Base-by-base conservation (phyloP, 2,797 vertebrate genomes). In the Rhodeus uyekii region DNA sequence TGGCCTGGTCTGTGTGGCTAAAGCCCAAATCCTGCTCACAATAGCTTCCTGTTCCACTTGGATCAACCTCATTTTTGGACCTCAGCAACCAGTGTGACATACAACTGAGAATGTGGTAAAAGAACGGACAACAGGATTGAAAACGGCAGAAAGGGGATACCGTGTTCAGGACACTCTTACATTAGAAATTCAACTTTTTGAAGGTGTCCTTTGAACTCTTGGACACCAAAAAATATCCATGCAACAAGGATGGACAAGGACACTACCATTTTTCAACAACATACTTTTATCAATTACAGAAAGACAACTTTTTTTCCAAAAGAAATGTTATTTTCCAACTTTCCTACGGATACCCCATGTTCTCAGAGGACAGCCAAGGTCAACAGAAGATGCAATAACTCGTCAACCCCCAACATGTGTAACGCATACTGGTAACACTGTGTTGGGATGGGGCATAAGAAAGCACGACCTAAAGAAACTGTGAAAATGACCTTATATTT, bases 1-100 rank as follows among this genome's bases (percentile, higher is more conserved):
- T 3, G 89, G 88, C 90, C 86, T 85, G 83, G 92, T 90, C 93
- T 93, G 92, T 92, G 90, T 73, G 92, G 91, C 93, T 92, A 95
- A 95, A 94, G 92, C 93, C 92, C 89, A 95, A 96, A 96, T 93
- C 93, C 94, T 92, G 91, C 90, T 93, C 92, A 96, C 93, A 96
- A 95, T 93, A 93, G 92, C 90, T 95, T 95, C 93, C 94, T 95
- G 92, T 94, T 95, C 93, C 92, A 94, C 91, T 93, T 94, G 92
- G 92, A 95, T 93, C 92, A 93, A 90, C 89, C 89, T 91, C 85
- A 69, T 89, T 93, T 93, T 94, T 90, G 93, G 93, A 91, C 92
- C 91, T 92, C 91, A 93, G 88, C 92, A 93, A 85, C 89, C 86
- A 67, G 88, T 89, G 84, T 85, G 84, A 91, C 86, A 87, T 86